A percentile compares a stretch with the other conserved stretches of the same genome.
Conservation (phyloP, 2,797 vertebrate species). For the Mormyrus proboscirostris region DNA sequence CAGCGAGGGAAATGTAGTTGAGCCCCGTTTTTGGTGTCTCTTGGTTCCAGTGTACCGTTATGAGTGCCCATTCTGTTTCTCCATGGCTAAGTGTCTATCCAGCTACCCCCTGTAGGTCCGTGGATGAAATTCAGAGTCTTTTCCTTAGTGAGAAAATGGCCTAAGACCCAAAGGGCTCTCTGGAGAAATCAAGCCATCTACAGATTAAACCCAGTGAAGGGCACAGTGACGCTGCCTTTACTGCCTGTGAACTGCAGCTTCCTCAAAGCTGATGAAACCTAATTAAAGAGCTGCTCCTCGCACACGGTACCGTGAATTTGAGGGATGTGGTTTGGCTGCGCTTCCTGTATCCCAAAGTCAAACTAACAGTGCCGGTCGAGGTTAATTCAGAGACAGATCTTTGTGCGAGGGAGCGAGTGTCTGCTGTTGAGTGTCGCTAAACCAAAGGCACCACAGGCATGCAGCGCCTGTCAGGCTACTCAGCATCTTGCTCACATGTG, state of each 20-base stretch:
- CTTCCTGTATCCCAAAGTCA: background rate
- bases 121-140: background rate
- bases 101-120: background rate
- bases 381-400: background rate
- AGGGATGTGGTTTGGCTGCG: background rate
- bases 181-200: conserved; percentile 7
- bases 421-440: background rate
- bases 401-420: background rate
- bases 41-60: background rate
- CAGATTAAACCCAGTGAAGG: background rate
- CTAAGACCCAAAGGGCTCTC: background rate
- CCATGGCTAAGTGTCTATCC: background rate
- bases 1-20: background rate
- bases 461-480: background rate
- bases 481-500: background rate
- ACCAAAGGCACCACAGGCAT: background rate
- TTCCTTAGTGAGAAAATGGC: background rate
- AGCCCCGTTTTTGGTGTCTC: background rate
- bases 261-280: background rate
- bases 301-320: background rate
- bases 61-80: background rate
- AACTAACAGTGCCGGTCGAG: background rate
- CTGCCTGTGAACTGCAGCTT: background rate
- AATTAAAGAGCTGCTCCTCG: background rate
- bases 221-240: background rate